Percentiles rank a stretch among this genome's conserved stretches.
phyloP scores from a whole-genome alignment of 2,113 vertebrate species.

The Muscicapa adusta region DNA sequence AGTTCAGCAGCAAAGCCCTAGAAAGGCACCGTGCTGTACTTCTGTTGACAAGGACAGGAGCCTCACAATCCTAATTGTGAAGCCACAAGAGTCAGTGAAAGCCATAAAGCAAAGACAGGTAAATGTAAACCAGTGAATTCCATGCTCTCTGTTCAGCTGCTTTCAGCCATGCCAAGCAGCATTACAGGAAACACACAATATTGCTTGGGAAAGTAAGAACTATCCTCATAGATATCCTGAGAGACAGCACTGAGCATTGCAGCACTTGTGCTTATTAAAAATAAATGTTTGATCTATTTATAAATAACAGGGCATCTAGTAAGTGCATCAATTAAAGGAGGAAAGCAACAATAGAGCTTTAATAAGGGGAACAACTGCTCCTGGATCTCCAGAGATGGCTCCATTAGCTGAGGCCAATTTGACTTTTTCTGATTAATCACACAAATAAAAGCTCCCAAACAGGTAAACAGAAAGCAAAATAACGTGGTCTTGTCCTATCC shows the following conservation, averaged over 20 bases:
- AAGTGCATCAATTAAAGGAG: background rate
- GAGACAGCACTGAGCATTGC: background rate
- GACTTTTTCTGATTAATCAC: background rate
- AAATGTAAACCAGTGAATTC: background rate
- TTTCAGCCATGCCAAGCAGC: background rate
- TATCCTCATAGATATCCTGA: background rate
- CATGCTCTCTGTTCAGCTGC: background rate
- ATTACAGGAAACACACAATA: background rate
- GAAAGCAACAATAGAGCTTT: background rate
- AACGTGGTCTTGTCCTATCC: background rate
- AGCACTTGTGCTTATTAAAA: conserved; percentile 22
- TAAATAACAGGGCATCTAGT: background rate
- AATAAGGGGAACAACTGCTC: background rate
- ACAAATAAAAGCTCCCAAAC: background rate
- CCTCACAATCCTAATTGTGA: background rate
- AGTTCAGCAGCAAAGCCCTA: background rate
- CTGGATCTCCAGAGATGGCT: background rate
- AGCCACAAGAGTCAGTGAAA: background rate
- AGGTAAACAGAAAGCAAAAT: background rate
- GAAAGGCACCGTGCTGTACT: background rate
- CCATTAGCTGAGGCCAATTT: background rate
- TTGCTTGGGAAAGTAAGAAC: background rate
- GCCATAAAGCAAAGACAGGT: background rate
- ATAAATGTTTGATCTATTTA: conserved; percentile 12
- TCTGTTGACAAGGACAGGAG: background rate